A percentile compares a stretch with the other conserved stretches of the same genome.
Conservation (phyloP, 2,888 invertebrate species). For the Oscheius myriophilus region DNA sequence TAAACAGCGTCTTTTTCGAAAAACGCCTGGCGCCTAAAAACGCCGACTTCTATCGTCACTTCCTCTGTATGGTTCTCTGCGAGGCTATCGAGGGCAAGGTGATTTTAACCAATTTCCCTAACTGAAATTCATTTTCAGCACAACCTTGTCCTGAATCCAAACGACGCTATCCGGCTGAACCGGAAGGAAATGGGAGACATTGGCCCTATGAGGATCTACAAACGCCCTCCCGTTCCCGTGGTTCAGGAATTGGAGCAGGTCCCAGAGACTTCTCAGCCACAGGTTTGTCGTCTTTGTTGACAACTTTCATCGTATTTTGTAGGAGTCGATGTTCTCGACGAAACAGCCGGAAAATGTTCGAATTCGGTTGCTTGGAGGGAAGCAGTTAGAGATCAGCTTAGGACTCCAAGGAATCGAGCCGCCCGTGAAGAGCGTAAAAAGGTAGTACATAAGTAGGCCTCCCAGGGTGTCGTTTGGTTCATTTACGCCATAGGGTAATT, state of each 20-base stretch:
- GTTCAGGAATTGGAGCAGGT: constrained; percentile 15
- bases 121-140: constrained; percentile 36
- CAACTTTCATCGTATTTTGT: constrained; percentile 30
- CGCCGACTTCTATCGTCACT: constrained; percentile 55
- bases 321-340: constrained; percentile 8
- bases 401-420: constrained; percentile 23
- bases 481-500: too few relatives aligned
- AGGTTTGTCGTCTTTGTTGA: constrained; percentile 19
- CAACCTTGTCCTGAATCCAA: constrained; percentile 48
- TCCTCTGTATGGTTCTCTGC: constrained; percentile 50
- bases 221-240: constrained; percentile 36
- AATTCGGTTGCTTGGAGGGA: constrained; percentile 9
- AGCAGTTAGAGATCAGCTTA: constrained; percentile 40
- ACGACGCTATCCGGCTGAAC: constrained; percentile 54
- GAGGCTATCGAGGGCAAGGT: constrained; percentile 48
- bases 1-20: constrained; percentile 60
- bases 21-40: constrained; percentile 45
- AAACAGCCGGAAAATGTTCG: constrained; percentile 18
- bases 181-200: constrained; percentile 55
- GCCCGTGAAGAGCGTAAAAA: constrained; percentile 21
- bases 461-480: too few relatives aligned
- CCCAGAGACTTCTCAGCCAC: neutral
- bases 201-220: constrained; percentile 44
- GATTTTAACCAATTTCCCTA: neutral
- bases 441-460: too few relatives aligned